These are phyloP conservation scores for Leptocoma aspasia DNA, from an alignment of 2,113 vertebrate species.

Conservation along the genomic window DNA sequence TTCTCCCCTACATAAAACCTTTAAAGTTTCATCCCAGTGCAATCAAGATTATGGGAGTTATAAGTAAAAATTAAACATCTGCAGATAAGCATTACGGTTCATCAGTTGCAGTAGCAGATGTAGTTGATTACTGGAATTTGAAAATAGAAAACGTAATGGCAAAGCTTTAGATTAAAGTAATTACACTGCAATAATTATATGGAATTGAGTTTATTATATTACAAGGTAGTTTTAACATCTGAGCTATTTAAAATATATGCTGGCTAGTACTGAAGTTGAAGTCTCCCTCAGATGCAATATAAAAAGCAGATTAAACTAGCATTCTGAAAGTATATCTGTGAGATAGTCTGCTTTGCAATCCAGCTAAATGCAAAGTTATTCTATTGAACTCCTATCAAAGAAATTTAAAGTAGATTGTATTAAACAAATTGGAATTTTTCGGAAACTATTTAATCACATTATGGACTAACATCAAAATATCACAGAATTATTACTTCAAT, in stretches of 20 bases:
- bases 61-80: neutral
- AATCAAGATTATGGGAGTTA: neutral
- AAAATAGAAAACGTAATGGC: constrained; percentile 41
- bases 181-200: constrained; percentile 52
- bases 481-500: neutral
- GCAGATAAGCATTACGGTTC: neutral
- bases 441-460: neutral
- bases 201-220: constrained; percentile 56
- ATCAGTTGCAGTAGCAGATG: neutral
- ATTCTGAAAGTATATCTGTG: neutral
- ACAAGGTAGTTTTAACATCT: constrained; percentile 48
- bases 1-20: neutral
- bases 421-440: too few species aligned
- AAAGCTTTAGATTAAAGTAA: constrained; percentile 63
- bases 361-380: neutral
- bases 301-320: constrained; percentile 21
- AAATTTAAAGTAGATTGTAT: neutral
- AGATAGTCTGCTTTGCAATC: neutral
- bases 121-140: constrained; percentile 46
- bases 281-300: neutral
- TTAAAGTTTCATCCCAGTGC: neutral
- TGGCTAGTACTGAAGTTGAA: constrained; percentile 15
- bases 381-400: neutral
- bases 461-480: neutral
- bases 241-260: neutral